These are phyloP conservation scores for Madoqua kirkii DNA, from an alignment of 2,113 vertebrate species.

Conservation along the genomic window DNA sequence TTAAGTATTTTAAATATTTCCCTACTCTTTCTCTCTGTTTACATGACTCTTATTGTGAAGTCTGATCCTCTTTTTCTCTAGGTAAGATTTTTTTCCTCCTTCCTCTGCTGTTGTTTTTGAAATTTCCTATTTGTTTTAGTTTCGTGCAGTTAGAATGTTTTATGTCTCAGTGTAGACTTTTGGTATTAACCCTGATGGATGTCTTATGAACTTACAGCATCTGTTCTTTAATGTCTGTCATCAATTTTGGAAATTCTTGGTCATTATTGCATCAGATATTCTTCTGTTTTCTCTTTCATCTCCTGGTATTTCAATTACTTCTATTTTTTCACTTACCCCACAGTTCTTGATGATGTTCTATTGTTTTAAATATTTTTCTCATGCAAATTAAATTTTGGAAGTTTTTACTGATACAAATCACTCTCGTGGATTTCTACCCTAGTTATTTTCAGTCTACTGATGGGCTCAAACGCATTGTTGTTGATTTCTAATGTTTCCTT, in stretches of 20 bases:
- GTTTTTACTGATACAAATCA: background rate
- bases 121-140: background rate
- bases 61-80: background rate
- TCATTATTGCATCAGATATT: background rate
- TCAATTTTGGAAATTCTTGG: background rate
- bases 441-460: background rate
- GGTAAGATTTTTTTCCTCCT: no score
- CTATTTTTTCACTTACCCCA: background rate
- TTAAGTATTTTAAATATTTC: background rate
- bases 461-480: background rate
- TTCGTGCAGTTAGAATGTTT: background rate
- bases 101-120: background rate
- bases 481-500: background rate
- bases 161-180: background rate
- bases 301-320: background rate
- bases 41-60: background rate
- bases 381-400: background rate
- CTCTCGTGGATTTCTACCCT: background rate
- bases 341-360: background rate
- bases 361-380: background rate
- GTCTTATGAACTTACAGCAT: background rate
- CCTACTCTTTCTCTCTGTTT: background rate
- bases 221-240: background rate
- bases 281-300: background rate
- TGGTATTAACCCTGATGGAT: background rate